Evolutionary conservation across 37 sponge, comb jelly and placozoan genomes (phyloP).

Genomic region (Mnemiopsis leidyi): DNA sequence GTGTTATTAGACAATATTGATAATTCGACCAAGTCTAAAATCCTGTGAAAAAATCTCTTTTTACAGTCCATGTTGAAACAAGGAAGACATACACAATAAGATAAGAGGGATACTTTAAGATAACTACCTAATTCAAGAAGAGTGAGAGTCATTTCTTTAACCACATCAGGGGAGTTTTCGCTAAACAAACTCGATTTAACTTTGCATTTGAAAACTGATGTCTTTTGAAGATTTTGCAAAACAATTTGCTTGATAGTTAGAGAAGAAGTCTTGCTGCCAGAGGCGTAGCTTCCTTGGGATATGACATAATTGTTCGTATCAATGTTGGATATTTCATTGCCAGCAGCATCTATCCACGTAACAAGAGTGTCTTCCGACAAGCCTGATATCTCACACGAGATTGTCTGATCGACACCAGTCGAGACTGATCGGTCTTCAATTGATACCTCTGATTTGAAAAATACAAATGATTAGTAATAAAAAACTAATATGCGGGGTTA

Average conservation of each 20-base stretch:
- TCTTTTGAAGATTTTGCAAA: background rate
- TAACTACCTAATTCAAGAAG: background rate
- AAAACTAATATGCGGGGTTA: too few relatives aligned
- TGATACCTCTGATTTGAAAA: too few relatives aligned
- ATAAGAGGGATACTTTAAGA: too few relatives aligned
- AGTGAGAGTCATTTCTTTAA: background rate
- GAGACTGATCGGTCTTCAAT: background rate
- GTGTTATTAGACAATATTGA: too few relatives aligned
- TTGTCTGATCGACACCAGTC: background rate
- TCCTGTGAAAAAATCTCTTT: too few relatives aligned
- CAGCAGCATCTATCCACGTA: background rate
- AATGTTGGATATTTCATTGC: background rate
- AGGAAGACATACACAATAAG: too few relatives aligned
- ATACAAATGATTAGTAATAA: too few relatives aligned
- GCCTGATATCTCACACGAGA: background rate
- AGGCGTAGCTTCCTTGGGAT: background rate
- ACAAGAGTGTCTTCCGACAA: background rate
- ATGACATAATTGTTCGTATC: background rate
- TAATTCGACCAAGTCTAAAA: too few relatives aligned
- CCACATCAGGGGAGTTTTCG: background rate
- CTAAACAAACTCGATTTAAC: background rate
- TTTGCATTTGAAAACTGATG: background rate
- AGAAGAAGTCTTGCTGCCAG: background rate
- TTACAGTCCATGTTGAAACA: too few relatives aligned
- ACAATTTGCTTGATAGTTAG: background rate